These are phyloP conservation scores for Pachyrhynchus sulphureomaculatus DNA, from an alignment of 1,140 invertebrate species.

Conservation along the genomic window DNA sequence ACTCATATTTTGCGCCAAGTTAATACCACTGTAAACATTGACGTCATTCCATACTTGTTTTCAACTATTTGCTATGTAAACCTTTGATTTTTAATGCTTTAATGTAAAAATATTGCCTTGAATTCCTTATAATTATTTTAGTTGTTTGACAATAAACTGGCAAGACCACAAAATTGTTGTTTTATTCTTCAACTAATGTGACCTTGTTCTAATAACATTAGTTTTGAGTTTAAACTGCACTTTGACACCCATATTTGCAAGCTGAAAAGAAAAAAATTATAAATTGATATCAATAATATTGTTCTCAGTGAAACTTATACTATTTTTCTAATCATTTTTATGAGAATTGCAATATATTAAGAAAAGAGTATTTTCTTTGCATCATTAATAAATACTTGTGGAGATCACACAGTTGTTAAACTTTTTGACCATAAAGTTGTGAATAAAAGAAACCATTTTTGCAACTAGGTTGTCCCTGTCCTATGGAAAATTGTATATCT, in stretches of 20 bases:
- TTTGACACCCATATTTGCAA: not conserved
- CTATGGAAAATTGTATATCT: no score
- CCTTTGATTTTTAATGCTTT: no score
- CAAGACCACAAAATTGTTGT: not conserved
- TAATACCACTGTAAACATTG: slow-evolving; percentile 29
- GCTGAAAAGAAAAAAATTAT: no score
- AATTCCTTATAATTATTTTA: not conserved
- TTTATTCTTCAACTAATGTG: slow-evolving; percentile 1
- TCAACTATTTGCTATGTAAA: not conserved
- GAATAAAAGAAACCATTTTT: no score
- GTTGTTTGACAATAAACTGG: not conserved
- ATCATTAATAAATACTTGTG: no score
- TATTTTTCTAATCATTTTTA: no score
- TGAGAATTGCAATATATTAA: no score
- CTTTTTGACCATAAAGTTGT: no score
- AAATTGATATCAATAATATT: no score
- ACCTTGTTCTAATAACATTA: slow-evolving; percentile 3
- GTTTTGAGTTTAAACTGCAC: not conserved
- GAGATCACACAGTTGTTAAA: no score
- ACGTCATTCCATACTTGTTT: slow-evolving; percentile 21
- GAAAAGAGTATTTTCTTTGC: no score
- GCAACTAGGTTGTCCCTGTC: no score
- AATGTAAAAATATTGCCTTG: not conserved
- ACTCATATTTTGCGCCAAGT: slow-evolving; percentile 7
- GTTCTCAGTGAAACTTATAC: not conserved